Evolutionary conservation across 2,888 invertebrate genomes (phyloP).

Genomic region (Xestia c-nigrum): DNA sequence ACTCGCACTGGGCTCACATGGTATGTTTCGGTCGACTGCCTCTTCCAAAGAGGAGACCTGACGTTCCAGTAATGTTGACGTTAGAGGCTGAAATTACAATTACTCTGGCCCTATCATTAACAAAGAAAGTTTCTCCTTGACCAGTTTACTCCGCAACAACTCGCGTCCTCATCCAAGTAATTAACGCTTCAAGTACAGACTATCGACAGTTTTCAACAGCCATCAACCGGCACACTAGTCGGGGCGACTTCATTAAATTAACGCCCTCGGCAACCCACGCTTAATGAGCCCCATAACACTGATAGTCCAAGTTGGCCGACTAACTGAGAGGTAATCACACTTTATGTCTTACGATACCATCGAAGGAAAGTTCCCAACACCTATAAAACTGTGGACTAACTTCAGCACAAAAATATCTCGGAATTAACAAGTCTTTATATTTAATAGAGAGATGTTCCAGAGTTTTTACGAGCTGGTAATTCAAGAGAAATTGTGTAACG

Average conservation of each 20-base stretch:
- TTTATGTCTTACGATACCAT: constrained; percentile 62
- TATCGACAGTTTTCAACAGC: constrained; percentile 58
- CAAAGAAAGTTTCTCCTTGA: constrained; percentile 27
- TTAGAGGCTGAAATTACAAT: background rate
- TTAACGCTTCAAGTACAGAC: constrained; percentile 43
- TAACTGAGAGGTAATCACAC: constrained; percentile 62
- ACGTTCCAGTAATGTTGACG: background rate
- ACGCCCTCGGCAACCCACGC: constrained; percentile 52
- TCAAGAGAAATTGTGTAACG: constrained; percentile 63
- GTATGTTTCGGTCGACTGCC: background rate
- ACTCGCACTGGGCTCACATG: background rate
- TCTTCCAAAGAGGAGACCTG: background rate
- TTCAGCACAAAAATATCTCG: constrained; percentile 57
- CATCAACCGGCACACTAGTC: constrained; percentile 52
- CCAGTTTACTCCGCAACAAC: constrained; percentile 32
- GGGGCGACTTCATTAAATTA: constrained; percentile 65
- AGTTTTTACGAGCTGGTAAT: constrained; percentile 62
- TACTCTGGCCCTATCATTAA: background rate
- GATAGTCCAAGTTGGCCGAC: constrained; percentile 56
- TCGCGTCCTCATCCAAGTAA: constrained; percentile 37
- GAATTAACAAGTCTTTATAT: constrained; percentile 65
- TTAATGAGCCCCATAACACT: constrained; percentile 61
- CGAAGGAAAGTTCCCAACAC: constrained; percentile 56
- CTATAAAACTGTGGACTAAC: constrained; percentile 57
- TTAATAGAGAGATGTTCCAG: constrained; percentile 59